Evolutionary conservation across 30 jellyfish, hydroid and myxozoan species (phyloP).

Genomic region (Nemopilema nomurai): DNA sequence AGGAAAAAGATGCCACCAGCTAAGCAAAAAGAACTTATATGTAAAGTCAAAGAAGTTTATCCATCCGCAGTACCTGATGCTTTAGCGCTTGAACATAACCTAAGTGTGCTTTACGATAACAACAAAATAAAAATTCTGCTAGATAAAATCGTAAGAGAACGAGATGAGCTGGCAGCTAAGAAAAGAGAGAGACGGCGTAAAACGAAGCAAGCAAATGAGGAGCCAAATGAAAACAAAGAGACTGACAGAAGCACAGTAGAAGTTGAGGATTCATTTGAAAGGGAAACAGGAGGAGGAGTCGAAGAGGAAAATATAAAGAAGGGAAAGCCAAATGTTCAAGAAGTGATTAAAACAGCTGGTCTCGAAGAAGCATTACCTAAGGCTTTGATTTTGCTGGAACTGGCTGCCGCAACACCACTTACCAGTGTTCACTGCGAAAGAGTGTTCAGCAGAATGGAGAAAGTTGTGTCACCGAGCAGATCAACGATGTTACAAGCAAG

Average conservation of each 20-base stretch:
- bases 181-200: conserved; percentile 12
- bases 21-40: conserved; percentile 28
- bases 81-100: conserved; percentile 10
- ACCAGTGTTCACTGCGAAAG: conserved; percentile 55
- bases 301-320: conserved; percentile 10
- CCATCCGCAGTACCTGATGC: conserved; percentile 30
- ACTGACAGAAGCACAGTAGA: background rate
- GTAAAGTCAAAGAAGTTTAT: conserved; percentile 7
- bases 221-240: background rate
- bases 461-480: conserved; percentile 43
- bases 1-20: conserved; percentile 22
- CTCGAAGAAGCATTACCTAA: conserved; percentile 44
- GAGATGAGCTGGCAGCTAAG: conserved; percentile 24
- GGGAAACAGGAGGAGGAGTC: conserved; percentile 6
- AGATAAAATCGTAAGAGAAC: conserved; percentile 9
- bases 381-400: conserved; percentile 35
- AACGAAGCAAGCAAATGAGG: background rate
- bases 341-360: conserved; percentile 12
- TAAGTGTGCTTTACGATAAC: conserved; percentile 16
- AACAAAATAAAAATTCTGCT: conserved; percentile 13
- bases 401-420: conserved; percentile 54
- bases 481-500: conserved; percentile 20
- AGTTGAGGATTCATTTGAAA: conserved; percentile 17
- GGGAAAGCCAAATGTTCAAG: conserved; percentile 17
- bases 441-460: conserved; percentile 56